phyloP scores from a whole-genome alignment of 2,797 vertebrate species.

The Sebastes variabilis region DNA sequence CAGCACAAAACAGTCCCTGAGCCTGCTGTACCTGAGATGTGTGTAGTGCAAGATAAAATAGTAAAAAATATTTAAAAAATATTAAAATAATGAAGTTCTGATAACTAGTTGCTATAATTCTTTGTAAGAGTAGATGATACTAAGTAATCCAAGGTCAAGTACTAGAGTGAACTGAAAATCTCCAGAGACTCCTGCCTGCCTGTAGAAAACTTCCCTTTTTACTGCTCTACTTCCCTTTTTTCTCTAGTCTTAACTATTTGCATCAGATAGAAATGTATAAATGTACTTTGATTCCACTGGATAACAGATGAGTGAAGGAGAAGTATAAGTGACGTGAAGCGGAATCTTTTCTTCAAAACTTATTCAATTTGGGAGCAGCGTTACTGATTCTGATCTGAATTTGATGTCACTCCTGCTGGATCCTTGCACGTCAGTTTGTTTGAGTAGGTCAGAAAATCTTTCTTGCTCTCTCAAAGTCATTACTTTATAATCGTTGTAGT shows the following conservation, averaged over 20 bases:
- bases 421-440: fast-evolving
- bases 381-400: neutral
- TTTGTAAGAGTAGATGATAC: neutral
- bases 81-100: neutral
- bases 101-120: neutral
- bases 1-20: too few relatives aligned
- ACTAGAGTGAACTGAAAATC: neutral
- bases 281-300: neutral
- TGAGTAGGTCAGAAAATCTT: too few relatives aligned
- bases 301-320: neutral
- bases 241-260: neutral
- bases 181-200: neutral
- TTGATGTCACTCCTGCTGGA: neutral
- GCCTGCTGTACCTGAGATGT: too few relatives aligned
- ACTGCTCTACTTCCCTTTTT: neutral
- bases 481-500: too few relatives aligned
- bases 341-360: neutral
- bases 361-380: neutral
- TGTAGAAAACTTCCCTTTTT: neutral
- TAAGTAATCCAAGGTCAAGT: neutral
- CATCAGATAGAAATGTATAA: neutral
- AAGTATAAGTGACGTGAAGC: neutral
- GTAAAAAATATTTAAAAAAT: too few relatives aligned
- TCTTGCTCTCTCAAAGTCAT: too few relatives aligned
- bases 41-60: too few relatives aligned